Evolutionary conservation across 2,797 vertebrate genomes (phyloP).

Genomic region (Danionella dracula): DNA sequence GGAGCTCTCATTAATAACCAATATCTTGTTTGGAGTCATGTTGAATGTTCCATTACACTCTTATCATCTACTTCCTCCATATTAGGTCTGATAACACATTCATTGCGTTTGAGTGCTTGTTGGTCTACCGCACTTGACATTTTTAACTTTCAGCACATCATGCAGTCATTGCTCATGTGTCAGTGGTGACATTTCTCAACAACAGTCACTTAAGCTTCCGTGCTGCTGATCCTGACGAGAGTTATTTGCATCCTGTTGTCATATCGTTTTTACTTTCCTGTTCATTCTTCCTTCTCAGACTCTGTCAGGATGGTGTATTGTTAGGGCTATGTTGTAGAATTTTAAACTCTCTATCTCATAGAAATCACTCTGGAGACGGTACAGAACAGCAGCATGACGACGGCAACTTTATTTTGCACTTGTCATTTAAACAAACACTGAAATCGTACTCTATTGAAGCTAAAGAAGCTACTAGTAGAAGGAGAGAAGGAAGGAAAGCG

Average conservation of each 20-base stretch:
- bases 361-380: no score
- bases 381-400: no score
- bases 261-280: no score
- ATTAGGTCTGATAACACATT: conserved; percentile 35
- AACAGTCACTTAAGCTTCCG: not conserved
- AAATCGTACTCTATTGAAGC: no score
- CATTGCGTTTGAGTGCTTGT: conserved; percentile 8
- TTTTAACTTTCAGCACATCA: not conserved
- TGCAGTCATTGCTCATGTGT: not conserved
- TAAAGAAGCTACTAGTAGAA: no score
- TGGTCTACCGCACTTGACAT: conserved; percentile 12
- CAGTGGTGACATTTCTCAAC: not conserved
- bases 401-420: no score
- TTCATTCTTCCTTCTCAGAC: not conserved
- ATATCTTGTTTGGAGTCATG: not conserved
- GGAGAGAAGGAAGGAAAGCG: no score
- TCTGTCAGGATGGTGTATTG: not conserved
- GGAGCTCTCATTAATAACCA: not conserved
- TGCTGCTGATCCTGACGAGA: not conserved
- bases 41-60: not conserved
- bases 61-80: conserved; percentile 36
- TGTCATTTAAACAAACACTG: no score
- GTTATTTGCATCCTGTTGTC: not conserved
- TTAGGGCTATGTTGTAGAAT: no score
- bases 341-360: no score